These are phyloP conservation scores for Crenuchus spilurus DNA, from an alignment of 2,797 vertebrate species.

Conservation along the genomic window DNA sequence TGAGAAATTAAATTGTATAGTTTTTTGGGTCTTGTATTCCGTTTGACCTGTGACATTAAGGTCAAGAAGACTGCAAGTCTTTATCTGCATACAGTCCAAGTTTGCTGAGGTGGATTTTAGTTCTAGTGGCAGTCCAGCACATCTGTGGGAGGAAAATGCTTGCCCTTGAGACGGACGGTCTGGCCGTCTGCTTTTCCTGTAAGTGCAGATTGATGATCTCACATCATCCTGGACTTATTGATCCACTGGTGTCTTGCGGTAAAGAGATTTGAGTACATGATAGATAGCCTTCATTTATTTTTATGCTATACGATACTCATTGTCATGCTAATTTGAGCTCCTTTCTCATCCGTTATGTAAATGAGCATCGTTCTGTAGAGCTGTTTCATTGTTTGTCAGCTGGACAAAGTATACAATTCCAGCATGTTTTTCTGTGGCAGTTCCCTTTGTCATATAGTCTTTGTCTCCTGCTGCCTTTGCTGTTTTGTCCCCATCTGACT, in stretches of 20 bases:
- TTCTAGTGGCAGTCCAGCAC: background rate
- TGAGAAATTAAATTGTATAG: too few relatives aligned
- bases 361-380: background rate
- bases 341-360: background rate
- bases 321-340: background rate
- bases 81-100: background rate
- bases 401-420: background rate
- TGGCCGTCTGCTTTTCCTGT: conserved; percentile 19
- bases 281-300: background rate
- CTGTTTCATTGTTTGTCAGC: background rate
- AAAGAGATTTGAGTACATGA: background rate
- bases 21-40: background rate
- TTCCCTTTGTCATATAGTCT: background rate
- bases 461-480: background rate
- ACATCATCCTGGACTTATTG: conserved; percentile 28
- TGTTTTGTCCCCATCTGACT: conserved; percentile 17
- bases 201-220: conserved; percentile 18
- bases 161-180: background rate
- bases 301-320: background rate
- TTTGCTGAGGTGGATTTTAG: conserved; percentile 2
- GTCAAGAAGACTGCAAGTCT: background rate
- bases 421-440: background rate
- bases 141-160: background rate
- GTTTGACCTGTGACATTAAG: background rate
- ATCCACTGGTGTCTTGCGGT: conserved; percentile 15